These are phyloP conservation scores for Bettongia penicillata DNA, from an alignment of 2,113 vertebrate genomes.

Conservation along the genomic window DNA sequence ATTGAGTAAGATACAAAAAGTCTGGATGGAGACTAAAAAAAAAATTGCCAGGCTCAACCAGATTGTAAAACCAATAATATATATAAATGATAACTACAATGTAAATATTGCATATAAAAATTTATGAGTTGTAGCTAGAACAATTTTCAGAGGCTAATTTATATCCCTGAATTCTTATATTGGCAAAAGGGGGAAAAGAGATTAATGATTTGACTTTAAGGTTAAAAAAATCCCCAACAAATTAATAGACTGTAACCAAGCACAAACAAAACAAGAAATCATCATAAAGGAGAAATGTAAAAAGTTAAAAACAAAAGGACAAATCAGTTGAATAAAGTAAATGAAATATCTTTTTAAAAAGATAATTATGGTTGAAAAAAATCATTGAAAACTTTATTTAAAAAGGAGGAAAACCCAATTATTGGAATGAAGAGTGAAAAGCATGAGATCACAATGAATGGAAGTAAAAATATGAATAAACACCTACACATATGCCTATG, in stretches of 20 bases:
- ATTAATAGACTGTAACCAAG: not conserved
- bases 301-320: not conserved
- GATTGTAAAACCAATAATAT: not conserved
- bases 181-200: not conserved
- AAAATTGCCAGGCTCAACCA: not conserved
- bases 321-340: not conserved
- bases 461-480: not conserved
- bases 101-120: not conserved
- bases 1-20: not conserved
- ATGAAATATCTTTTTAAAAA: not conserved
- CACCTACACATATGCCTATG: too few species aligned
- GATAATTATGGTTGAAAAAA: not conserved
- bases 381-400: not conserved
- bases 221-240: not conserved
- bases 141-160: not conserved
- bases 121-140: not conserved
- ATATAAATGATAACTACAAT: not conserved
- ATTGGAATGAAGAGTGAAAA: not conserved
- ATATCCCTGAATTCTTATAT: not conserved
- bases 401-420: not conserved
- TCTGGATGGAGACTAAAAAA: not conserved
- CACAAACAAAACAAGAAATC: not conserved
- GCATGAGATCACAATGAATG: not conserved
- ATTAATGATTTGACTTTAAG: not conserved
- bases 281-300: not conserved